phyloP scores from a whole-genome alignment of 2,113 vertebrate genomes.

The Indri indri region DNA sequence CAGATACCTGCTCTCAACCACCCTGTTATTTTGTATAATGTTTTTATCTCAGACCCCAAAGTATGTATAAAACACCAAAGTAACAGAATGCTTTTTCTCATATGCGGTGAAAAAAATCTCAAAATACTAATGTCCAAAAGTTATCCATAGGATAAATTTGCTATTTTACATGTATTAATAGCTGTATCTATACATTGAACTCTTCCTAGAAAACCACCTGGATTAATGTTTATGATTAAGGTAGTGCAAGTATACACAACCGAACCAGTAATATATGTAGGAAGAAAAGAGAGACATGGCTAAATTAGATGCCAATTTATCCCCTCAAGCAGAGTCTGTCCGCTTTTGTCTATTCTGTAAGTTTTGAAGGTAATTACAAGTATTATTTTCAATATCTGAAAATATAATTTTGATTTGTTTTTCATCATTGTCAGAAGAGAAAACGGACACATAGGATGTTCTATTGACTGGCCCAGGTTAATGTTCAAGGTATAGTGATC shows the following conservation, averaged over 20 bases:
- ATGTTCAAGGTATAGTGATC: fast-evolving
- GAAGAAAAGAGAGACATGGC: not conserved
- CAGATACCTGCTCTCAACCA: not conserved
- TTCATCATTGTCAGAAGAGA: not conserved
- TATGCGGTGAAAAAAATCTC: not conserved
- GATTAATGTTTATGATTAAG: not conserved
- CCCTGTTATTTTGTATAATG: not conserved
- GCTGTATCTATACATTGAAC: not conserved
- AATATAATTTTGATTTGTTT: not conserved
- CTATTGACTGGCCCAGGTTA: fast-evolving
- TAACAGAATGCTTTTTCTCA: not conserved
- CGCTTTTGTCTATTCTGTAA: not conserved
- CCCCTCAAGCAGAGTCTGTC: not conserved
- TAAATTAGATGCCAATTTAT: not conserved
- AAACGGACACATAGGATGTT: not conserved
- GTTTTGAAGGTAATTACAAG: not conserved
- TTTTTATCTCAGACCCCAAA: not conserved
- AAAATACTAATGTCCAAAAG: not conserved
- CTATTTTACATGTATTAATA: not conserved
- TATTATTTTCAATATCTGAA: not conserved
- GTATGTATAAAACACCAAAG: not conserved
- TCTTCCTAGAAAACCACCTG: not conserved
- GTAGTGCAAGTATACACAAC: not conserved
- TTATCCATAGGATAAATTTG: not conserved
- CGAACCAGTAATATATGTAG: not conserved